Evolutionary conservation across 2,888 invertebrate genomes (phyloP).

Genomic region (Prionchulus punctatus): DNA sequence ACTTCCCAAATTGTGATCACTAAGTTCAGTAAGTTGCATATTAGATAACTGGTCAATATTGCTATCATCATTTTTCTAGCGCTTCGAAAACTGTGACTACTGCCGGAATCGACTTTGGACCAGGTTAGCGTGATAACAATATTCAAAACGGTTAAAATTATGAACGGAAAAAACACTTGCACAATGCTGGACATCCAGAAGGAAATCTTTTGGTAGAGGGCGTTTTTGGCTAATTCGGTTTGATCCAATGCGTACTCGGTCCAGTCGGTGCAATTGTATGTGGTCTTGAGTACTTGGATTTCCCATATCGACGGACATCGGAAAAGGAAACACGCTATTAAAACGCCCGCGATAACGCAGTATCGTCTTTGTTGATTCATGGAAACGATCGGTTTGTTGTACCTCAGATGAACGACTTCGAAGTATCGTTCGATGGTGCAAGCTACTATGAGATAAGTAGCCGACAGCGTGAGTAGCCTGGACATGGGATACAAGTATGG

Average conservation of each 20-base stretch:
- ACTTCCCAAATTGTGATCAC: slow-evolving; percentile 23
- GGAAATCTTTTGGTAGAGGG: neutral
- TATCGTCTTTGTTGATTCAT: neutral
- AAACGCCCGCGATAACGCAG: neutral
- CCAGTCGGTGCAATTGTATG: neutral
- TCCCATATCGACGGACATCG: neutral
- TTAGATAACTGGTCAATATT: slow-evolving; percentile 27
- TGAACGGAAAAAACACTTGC: slow-evolving; percentile 2
- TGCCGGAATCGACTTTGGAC: neutral
- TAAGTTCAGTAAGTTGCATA: slow-evolving; percentile 26
- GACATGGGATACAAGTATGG: neutral
- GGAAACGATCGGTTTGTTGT: neutral
- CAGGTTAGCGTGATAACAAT: neutral
- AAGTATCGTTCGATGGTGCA: slow-evolving; percentile 2
- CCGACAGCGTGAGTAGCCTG: neutral
- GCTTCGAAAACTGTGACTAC: neutral
- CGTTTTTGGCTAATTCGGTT: too few species aligned
- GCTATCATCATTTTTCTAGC: slow-evolving; percentile 26
- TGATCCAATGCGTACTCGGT: too few species aligned
- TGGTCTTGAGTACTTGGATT: neutral
- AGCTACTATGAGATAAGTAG: slow-evolving; percentile 5
- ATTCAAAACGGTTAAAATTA: neutral
- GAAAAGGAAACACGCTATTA: neutral
- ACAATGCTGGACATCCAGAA: slow-evolving; percentile 6
- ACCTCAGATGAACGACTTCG: neutral